Base-by-base conservation (phyloP, 1,140 invertebrate genomes). In the Chelonus insularis region DNA sequence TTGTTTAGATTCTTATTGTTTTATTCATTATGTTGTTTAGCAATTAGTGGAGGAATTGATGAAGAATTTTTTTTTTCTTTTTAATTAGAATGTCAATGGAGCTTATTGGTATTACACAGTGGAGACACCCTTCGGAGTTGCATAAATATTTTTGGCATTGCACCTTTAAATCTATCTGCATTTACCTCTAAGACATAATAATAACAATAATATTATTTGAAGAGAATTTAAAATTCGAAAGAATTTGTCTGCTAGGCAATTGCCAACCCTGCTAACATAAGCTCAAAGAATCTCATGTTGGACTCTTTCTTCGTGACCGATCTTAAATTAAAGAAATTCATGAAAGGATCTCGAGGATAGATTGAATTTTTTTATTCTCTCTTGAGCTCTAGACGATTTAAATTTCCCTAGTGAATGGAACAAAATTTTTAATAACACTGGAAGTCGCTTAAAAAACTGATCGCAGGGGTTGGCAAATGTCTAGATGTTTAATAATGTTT, bases 41-140 rank as follows among this genome's bases (percentile, higher is more conserved):
- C n/a, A n/a, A n/a, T n/a, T n/a, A n/a, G n/a, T n/a, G n/a, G n/a
- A n/a, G n/a, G n/a, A n/a, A n/a, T n/a, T n/a, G n/a, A n/a, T n/a
- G n/a, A n/a, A n/a, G n/a, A n/a, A n/a, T n/a, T n/a, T n/a, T n/a
- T n/a, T n/a, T n/a, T n/a, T n/a, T n/a, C n/a, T n/a, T n/a, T n/a
- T n/a, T n/a, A n/a, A n/a, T 11, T 14, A 52, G 34, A 52, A 14
- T 23, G 25, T 55, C 36, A 55, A 84, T 80, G 71, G 74, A 79
- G 73, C 51, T 64, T 23, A 47, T 72, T 73, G 57, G 59, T 62
- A 58, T 45, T 62, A 58, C 59, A 62, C 59, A 77, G 77, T 77
- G 77, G 72, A 77, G 75, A 77, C 25, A 29, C 74, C 74, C 73
- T 76, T 79, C 72, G 69, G 72, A 79, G 72, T 75, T 76, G 67